Base-by-base conservation (phyloP, 2,888 invertebrate genomes). In the Empis livida region DNA sequence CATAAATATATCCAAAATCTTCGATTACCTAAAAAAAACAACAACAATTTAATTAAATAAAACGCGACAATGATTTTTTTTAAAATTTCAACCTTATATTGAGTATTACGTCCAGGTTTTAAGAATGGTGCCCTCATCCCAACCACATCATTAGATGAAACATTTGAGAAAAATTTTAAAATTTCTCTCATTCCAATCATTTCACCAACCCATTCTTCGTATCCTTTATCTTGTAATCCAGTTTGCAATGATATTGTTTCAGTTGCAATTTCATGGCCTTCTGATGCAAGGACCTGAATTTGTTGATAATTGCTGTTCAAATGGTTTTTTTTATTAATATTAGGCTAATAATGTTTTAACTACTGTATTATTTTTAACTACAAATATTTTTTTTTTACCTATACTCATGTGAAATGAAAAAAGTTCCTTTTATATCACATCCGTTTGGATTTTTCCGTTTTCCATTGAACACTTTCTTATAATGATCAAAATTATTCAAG, bases 151-250 rank as follows among this genome's bases (percentile, higher is more conserved):
- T 79, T 79, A 44, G 79, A 79, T 13, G 87, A 81, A 51, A 92
- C 77, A 67, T 90, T 90, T 10, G 90, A 77, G 63, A 91, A 90
- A 61, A 81, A 79, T 52, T 77, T 76, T 20, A 92, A 72, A 57
- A 92, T 89, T 67, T 90, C 89, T 52, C 90, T 76, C 91, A 92
- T 91, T 44, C 91, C 91, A 57, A 92, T 85, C 88, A 91, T 90
- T 71, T 92, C 92, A 17, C 89, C 88, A 0, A 84, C 86, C 92
- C 92, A 93, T 65, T 89, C 89, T 71, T 92, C 91, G 66, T 90
- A 87, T 46, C 86, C 85, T 67, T 88, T 86, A 68, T 88, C 87
- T 71, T 93, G 88, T 10, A 94, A 73, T 42, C 91, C 87, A 61
- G 80, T 82, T 61, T 91, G 89, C 55, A 77, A 73, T 3, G 78